Evolutionary conservation across 2,113 vertebrate species (phyloP), one percentile per base, ranked within the genome.

Genomic region (Silurus meridionalis): DNA sequence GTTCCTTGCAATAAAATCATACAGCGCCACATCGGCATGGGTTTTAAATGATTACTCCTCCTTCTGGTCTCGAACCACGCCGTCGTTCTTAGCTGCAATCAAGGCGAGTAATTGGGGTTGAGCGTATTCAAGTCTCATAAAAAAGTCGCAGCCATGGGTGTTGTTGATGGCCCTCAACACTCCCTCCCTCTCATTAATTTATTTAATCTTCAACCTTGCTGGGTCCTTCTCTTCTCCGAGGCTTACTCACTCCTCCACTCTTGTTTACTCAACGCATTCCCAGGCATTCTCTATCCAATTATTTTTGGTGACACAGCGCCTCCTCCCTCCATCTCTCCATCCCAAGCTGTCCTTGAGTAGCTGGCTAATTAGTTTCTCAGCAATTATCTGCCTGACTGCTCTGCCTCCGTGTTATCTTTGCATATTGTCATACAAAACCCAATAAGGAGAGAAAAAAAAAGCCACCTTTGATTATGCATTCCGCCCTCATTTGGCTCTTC

Each of bases 311-410:
- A 89, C 90, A 88, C 83, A 64, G 78, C 55, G 50, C 88, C 74
- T 85, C 82, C 90, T n/a, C 86, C 78, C 83, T n/a, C 74, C 79
- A 75, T 91, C 89, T 78, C 75, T 74, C 81, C 88, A 90, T 93
- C 91, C 89, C 88, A 81, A 85, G 86, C 89, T 90, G 91, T 92
- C 91, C 90, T 94, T 93, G 92, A 94, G 89, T 93, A 80, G 89
- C 91, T 90, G 87, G 92, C 91, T 93, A 94, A 95, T 94, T 94
- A 91, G 90, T 92, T 94, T 92, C 83, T 75, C 84, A 90, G 91
- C 92, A 94, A 94, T 94, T 94, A 93, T 90, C 88, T 93, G 92
- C 93, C 91, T 90, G 91, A 89, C 86, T 79, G 91, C 92, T 92
- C 90, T 88, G 90, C 81, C 81, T 86, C 67, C 52, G 60, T 83